Evolutionary conservation across 2,888 invertebrate genomes (phyloP).

Genomic region (Kuschelorhynchus macadamiae): DNA sequence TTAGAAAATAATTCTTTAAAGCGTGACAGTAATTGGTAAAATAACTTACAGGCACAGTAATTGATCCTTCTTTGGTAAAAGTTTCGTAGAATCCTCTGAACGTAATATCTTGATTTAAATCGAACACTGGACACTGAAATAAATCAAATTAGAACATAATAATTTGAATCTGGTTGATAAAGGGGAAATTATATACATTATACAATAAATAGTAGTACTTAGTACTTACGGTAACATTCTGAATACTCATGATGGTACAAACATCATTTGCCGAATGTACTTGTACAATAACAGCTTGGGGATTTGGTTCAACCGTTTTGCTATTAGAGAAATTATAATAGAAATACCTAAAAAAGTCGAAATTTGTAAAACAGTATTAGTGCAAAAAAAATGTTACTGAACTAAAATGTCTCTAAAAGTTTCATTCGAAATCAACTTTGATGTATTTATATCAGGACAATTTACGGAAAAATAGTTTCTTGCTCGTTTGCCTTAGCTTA

Average conservation of each 20-base stretch:
- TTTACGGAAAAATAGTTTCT: too few species aligned
- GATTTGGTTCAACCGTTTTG: constrained; percentile 52
- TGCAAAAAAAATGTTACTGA: too few species aligned
- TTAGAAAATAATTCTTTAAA: too few species aligned
- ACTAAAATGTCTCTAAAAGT: too few species aligned
- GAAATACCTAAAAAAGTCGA: constrained; percentile 70
- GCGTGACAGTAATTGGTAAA: too few species aligned
- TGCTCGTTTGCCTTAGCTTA: too few species aligned
- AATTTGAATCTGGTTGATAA: background rate
- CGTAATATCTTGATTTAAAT: constrained; percentile 83
- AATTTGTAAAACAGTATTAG: too few species aligned
- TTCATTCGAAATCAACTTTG: too few species aligned
- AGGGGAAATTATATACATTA: too few species aligned
- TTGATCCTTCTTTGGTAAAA: constrained; percentile 82
- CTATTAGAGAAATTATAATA: constrained; percentile 70
- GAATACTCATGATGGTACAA: constrained; percentile 85
- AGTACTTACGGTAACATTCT: constrained; percentile 77
- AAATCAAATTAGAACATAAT: constrained; percentile 9
- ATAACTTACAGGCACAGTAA: constrained; percentile 80
- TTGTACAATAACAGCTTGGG: constrained; percentile 72
- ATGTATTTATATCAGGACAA: too few species aligned
- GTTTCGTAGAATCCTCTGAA: constrained; percentile 86
- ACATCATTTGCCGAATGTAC: constrained; percentile 76
- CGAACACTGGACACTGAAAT: constrained; percentile 87
- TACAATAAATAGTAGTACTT: too few species aligned